Base-by-base conservation (phyloP, 2,888 invertebrate species). In the Xestia c-nigrum region DNA sequence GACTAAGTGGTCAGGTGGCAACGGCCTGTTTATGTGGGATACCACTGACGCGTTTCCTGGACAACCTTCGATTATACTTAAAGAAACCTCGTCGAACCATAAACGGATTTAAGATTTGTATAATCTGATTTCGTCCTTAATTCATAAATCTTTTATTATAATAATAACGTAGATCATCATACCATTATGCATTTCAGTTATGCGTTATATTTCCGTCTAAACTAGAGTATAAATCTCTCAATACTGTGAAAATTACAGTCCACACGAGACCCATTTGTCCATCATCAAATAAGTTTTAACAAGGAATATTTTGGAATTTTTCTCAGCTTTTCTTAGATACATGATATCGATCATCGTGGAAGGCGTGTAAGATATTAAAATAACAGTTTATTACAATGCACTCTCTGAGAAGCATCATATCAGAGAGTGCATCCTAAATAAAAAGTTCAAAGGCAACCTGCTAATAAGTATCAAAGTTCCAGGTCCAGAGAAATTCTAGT, bases 1-100 rank as follows among this genome's bases (percentile, higher is more conserved):
- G 74, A 75, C 84, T 86, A 80, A 86, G 88, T 87, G 87, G 81
- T 87, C 76, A 76, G 88, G 85, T 87, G 93, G 85, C 93, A 94
- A 93, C 85, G 94, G 92, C 93, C 95, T 92, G 90, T 93, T 92
- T 90, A 93, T 93, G 91, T 93, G 90, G 90, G 90, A 92, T 91
- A 86, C 89, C 90, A 91, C 86, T 85, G 87, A 88, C 87, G 87
- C 87, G 90, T 91, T 94, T 94, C 94, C 93, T 93, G 93, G 89
- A 89, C 89, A 65, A 80, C 65, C 57, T 69, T 72, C 61, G 68
- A 65, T 63, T 63, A 65, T 40, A 76, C 24, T 63, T 40, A 72
- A 43, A 52, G n/a, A 78, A 67, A 57, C n/a, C 14, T 68, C n/a
- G 9, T 40, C 24, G 31, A 38, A 61, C n/a, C 31, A 40, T 61